Base-by-base conservation (phyloP, 2,888 invertebrate genomes). In the Ypsolopha sequella region DNA sequence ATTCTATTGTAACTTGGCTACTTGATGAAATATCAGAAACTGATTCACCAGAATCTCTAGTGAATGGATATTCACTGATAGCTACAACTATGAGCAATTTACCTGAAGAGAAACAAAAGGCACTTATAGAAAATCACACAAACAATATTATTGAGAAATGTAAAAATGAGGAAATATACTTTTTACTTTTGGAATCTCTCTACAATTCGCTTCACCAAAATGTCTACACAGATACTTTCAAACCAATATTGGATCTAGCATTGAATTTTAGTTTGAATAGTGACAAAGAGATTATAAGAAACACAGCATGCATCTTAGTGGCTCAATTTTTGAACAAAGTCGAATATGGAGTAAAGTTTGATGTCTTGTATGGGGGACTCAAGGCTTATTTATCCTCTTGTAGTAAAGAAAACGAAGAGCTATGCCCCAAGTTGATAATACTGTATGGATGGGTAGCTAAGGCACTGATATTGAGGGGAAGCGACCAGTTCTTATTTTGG, bases 321-420 rank as follows among this genome's bases (percentile, higher is more conserved):
- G 88, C 89, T 0, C 89, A 89, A 70, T 70, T 91, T 52, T 60
- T 91, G 45, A 91, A 91, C 63, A 91, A 91, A 69, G 76, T 72
- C 0, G 81, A 82, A 35, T 67, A 64, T 50, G 81, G 80, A 0
- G 67, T 72, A 53, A 72, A 66, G 38, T 84, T 85, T 65, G 79
- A 85, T 57, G 46, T 73, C 7, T 52, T 84, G 1, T 81, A 85
- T 60, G 80, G 78, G 50, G 52, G 61, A 43, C 59, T 84, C 50
- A 81, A 76, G 60, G 65, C 54, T 41, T 60, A 64, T 53, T 55
- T 85, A 43, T 55, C 68, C 0, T 52, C 55, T 1, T 73, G 73
- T 56, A 63, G 58, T 48, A 63, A 63, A 33, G 65, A 69, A 0
- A 64, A 73, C 51, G 56, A 63, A 1, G 57, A 57, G 4, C 45